Percentiles rank a stretch among this genome's conserved stretches.
Conservation (phyloP, 2,113 vertebrate species). For the Halichoerus grypus region DNA sequence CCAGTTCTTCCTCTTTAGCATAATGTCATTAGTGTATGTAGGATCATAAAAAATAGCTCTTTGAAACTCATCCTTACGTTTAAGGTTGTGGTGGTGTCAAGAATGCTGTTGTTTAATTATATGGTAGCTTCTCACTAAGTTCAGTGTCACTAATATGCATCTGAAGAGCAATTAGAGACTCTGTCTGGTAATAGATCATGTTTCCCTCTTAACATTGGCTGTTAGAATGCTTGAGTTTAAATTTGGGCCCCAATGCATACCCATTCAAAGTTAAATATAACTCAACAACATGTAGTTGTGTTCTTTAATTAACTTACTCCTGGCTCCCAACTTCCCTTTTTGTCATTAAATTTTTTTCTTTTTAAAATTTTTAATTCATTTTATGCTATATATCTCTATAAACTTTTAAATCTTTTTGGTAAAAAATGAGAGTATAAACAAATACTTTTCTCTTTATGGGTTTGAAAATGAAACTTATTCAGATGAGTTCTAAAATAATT, state of each 20-base stretch:
- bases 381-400: background rate
- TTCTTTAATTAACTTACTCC: background rate
- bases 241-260: background rate
- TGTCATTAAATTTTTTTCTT: background rate
- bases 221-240: background rate
- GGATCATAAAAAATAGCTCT: background rate
- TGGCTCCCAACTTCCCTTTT: background rate
- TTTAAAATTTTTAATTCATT: background rate
- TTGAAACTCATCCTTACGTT: background rate
- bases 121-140: background rate
- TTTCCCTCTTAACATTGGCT: background rate
- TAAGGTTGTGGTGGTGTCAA: background rate
- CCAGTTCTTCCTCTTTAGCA: background rate
- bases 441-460: background rate
- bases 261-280: background rate
- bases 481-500: background rate
- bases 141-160: background rate
- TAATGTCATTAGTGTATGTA: background rate
- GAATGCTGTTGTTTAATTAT: conserved; percentile 1
- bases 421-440: background rate
- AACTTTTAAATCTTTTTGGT: conserved; percentile 14
- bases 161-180: background rate
- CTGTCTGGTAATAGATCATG: background rate
- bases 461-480: conserved; percentile 34
- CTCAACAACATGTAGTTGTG: background rate